A percentile compares a stretch with the other conserved stretches of the same genome.
Conservation (phyloP, 1,140 invertebrate species). For the Caenorhabditis elegans region WBcel235 BX284603.4:4997001-4997500, state of each 20-base stretch:
- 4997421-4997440: slow-evolving; percentile 26
- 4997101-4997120: slow-evolving; percentile 79
- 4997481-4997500: slow-evolving; percentile 18
- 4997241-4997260: slow-evolving; percentile 72
- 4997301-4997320: slow-evolving; percentile 84
- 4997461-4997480: slow-evolving; percentile 38
- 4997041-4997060: too few species aligned
- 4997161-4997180: slow-evolving; percentile 83
- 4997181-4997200: slow-evolving; percentile 67
- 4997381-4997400: background rate
- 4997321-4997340: slow-evolving; percentile 91
- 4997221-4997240: slow-evolving; percentile 45
- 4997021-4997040: too few species aligned
- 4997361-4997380: slow-evolving; percentile 73
- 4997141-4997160: slow-evolving; percentile 88
- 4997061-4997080: too few species aligned
- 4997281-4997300: slow-evolving; percentile 84
- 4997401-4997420: background rate
- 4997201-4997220: slow-evolving; percentile 41
- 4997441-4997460: slow-evolving; percentile 21
- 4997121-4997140: slow-evolving; percentile 82
- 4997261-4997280: slow-evolving; percentile 85
- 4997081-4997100: too few species aligned
- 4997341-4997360: slow-evolving; percentile 84
- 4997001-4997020: too few species aligned